These are phyloP conservation scores for Liolophura sinensis DNA, from an alignment of 1,140 invertebrate species.

Conservation along the genomic window DNA sequence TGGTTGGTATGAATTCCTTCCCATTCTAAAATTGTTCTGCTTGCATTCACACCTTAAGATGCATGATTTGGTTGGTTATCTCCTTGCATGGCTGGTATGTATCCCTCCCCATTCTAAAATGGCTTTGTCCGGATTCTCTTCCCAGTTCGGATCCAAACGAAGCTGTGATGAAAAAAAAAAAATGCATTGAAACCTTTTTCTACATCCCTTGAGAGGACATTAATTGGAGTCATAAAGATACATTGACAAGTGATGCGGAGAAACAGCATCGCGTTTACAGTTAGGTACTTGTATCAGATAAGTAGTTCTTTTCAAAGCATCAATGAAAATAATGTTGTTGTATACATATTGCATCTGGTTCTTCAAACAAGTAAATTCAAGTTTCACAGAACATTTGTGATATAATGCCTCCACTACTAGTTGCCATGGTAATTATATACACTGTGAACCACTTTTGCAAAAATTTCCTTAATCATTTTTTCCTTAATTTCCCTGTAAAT, in stretches of 20 bases:
- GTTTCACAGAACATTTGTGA: neutral
- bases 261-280: too few relatives aligned
- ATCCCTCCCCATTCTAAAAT: slow-evolving; percentile 80
- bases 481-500: too few relatives aligned
- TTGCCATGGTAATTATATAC: too few relatives aligned
- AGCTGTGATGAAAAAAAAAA: slow-evolving; percentile 56
- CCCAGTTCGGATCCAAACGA: slow-evolving; percentile 84
- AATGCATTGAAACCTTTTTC: neutral
- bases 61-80: slow-evolving; percentile 25
- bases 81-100: slow-evolving; percentile 33
- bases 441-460: too few relatives aligned
- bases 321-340: too few relatives aligned
- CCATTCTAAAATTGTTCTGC: slow-evolving; percentile 82
- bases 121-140: slow-evolving; percentile 88
- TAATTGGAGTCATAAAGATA: too few relatives aligned
- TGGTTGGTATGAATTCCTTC: slow-evolving; percentile 65
- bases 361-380: neutral
- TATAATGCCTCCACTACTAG: too few relatives aligned
- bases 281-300: too few relatives aligned
- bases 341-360: neutral
- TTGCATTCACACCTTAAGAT: slow-evolving; percentile 68
- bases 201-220: too few relatives aligned
- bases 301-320: too few relatives aligned
- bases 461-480: too few relatives aligned
- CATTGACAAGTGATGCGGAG: too few relatives aligned